Percentiles rank a stretch among this genome's conserved stretches.
phyloP scores from a whole-genome alignment of 2,113 vertebrate species.

The Meriones unguiculatus region DNA sequence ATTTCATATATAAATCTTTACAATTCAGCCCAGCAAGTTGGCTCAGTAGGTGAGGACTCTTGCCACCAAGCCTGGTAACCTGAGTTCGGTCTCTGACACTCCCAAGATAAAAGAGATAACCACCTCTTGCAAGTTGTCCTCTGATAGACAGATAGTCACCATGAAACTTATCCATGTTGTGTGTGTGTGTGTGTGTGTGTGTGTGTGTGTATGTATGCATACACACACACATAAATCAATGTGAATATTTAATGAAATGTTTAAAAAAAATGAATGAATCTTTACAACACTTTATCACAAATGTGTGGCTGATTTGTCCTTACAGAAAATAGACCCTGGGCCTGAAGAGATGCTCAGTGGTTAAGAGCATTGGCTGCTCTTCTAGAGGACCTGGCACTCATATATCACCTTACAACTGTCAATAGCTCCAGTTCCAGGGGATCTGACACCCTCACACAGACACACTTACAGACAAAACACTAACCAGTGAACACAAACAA shows the following conservation, averaged over 20 bases:
- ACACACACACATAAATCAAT: background rate
- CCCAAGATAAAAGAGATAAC: background rate
- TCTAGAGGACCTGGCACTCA: background rate
- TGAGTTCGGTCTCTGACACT: background rate
- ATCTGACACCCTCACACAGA: background rate
- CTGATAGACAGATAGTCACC: no score
- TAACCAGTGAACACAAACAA: background rate
- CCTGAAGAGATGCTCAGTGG: background rate
- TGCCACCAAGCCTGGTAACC: background rate
- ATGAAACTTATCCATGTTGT: background rate
- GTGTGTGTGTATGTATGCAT: no score
- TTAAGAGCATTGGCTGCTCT: background rate
- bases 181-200: no score
- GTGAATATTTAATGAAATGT: background rate
- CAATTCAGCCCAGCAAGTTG: background rate
- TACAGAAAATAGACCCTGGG: background rate
- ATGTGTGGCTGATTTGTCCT: background rate
- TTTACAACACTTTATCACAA: background rate
- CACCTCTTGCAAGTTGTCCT: background rate
- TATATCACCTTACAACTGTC: background rate
- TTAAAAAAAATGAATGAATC: background rate
- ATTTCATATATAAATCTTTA: background rate
- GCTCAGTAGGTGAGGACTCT: background rate
- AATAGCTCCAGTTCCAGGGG: background rate
- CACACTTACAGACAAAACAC: background rate